Conservation (phyloP, 2,888 invertebrate genomes). For the Deilephila elpenor region DNA sequence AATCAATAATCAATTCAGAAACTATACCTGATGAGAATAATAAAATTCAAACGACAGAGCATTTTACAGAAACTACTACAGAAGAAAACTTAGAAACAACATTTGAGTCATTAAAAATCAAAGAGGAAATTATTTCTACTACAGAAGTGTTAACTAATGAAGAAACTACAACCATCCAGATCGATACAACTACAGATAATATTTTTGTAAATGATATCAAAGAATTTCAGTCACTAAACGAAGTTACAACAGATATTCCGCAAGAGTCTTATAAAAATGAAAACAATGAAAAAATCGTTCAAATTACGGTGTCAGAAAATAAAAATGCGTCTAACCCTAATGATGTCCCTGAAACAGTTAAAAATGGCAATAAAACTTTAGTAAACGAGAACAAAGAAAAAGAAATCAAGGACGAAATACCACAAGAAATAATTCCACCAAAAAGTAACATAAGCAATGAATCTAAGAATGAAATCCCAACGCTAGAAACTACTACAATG, state of each 20-base stretch:
- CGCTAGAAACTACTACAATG: constrained; percentile 34
- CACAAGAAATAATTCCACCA: constrained; percentile 23
- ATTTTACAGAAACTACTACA: constrained; percentile 45
- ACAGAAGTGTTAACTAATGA: constrained; percentile 35
- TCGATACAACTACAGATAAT: constrained; percentile 34
- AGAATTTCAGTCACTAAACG: neutral
- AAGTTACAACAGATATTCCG: constrained; percentile 23
- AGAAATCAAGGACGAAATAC: constrained; percentile 33
- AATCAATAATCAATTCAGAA: constrained; percentile 51
- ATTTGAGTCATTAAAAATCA: constrained; percentile 38
- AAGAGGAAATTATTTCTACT: constrained; percentile 40
- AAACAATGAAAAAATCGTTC: constrained; percentile 46
- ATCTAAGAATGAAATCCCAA: constrained; percentile 36
- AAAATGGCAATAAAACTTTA: constrained; percentile 29
- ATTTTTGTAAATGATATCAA: constrained; percentile 33
- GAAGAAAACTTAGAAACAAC: constrained; percentile 37
- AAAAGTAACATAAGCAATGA: constrained; percentile 36
- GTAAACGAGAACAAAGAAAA: constrained; percentile 26
- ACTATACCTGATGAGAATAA: constrained; percentile 31
- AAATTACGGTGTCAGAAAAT: constrained; percentile 47
- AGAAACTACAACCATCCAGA: constrained; percentile 28
- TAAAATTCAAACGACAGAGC: constrained; percentile 48
- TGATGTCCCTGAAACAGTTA: constrained; percentile 28
- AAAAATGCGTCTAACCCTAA: constrained; percentile 33
- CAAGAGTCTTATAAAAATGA: constrained; percentile 20